A percentile compares a stretch with the other conserved stretches of the same genome.
phyloP scores from a whole-genome alignment of 1,140 invertebrate genomes.

The Caenorhabditis tropicalis region DNA sequence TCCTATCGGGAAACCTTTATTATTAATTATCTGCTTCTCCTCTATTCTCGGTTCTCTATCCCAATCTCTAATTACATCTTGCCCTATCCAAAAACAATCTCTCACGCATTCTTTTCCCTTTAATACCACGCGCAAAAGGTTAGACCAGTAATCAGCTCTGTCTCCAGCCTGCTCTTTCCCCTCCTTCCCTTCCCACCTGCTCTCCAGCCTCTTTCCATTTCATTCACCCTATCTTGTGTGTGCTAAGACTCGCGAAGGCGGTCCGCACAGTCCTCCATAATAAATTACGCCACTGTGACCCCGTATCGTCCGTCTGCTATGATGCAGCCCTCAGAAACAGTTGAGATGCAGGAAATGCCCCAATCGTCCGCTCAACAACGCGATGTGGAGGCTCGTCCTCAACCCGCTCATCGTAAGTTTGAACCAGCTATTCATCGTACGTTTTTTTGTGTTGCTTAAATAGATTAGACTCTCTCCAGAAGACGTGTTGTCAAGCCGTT shows the following conservation, averaged over 20 bases:
- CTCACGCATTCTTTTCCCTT: not conserved
- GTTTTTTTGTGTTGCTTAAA: not conserved
- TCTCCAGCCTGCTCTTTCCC: not conserved
- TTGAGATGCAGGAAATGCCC: conserved; percentile 26
- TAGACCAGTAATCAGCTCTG: not conserved
- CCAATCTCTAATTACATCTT: not conserved
- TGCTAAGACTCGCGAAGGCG: not conserved
- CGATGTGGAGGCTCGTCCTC: not conserved
- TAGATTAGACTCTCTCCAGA: too few species aligned
- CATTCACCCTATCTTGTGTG: not conserved
- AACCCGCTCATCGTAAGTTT: not conserved
- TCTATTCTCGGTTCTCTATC: not conserved
- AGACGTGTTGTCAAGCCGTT: not conserved
- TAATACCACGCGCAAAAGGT: not conserved
- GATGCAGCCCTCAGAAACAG: conserved; percentile 11
- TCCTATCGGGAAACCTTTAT: not conserved
- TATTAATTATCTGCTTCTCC: not conserved
- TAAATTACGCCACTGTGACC: not conserved
- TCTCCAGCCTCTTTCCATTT: not conserved
- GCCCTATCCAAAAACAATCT: not conserved
- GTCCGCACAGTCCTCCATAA: not conserved
- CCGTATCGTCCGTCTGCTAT: not conserved
- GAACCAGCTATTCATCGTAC: too few species aligned
- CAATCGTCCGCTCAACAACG: not conserved
- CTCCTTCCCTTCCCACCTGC: not conserved